These are phyloP conservation scores for Julus scanicus DNA, from an alignment of 2,888 invertebrate species.

Conservation along the genomic window DNA sequence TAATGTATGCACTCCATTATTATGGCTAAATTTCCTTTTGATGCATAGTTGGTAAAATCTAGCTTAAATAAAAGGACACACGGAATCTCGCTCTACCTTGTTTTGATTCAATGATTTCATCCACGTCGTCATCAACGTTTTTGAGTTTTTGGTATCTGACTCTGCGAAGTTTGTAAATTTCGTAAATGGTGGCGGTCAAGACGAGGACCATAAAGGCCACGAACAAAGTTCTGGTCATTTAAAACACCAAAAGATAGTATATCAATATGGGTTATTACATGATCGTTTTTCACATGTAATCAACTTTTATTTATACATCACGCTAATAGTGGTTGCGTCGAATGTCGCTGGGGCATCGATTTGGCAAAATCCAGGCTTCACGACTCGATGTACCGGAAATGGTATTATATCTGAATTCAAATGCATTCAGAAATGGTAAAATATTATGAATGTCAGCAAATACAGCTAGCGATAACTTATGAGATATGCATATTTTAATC, in stretches of 20 bases:
- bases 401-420: background rate
- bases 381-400: background rate
- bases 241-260: background rate
- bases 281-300: background rate
- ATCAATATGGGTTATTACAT: background rate
- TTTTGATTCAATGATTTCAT: background rate
- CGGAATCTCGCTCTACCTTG: background rate
- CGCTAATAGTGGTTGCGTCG: slow-evolving; percentile 48
- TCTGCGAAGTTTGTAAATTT: background rate
- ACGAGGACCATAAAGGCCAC: background rate
- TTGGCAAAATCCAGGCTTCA: slow-evolving; percentile 8
- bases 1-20: no score
- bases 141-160: background rate
- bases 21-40: no score
- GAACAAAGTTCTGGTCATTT: background rate
- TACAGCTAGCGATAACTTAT: background rate
- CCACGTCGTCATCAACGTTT: no score
- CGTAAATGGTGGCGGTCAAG: background rate
- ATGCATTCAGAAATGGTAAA: background rate
- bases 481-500: background rate
- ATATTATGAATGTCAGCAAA: background rate
- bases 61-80: no score
- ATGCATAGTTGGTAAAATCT: no score
- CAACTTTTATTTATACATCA: slow-evolving; percentile 44
- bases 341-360: background rate